A percentile compares a stretch with the other conserved stretches of the same genome.
phyloP scores from a whole-genome alignment of 2,888 invertebrate species.

The Polyommatus icarus region DNA sequence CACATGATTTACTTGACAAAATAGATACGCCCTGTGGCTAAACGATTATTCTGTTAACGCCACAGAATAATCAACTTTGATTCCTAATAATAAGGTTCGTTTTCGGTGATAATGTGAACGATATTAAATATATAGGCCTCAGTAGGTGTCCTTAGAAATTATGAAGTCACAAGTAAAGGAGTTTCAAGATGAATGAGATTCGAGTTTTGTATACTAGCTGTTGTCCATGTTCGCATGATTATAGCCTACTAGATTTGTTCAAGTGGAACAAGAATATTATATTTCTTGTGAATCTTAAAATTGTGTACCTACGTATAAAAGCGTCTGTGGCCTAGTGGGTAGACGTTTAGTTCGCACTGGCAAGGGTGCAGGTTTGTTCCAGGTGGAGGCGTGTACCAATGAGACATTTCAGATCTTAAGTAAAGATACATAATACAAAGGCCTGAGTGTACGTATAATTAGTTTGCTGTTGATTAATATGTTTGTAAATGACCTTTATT shows the following conservation, averaged over 20 bases:
- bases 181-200: slow-evolving; percentile 25
- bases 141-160: slow-evolving; percentile 68
- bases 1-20: slow-evolving; percentile 72
- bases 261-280: not conserved
- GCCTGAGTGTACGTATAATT: too few relatives aligned
- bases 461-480: too few relatives aligned
- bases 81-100: slow-evolving; percentile 43
- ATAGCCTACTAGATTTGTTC: not conserved
- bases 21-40: slow-evolving; percentile 79
- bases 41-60: slow-evolving; percentile 44
- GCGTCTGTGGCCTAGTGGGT: too few relatives aligned
- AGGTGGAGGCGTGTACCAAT: too few relatives aligned
- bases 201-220: slow-evolving; percentile 20
- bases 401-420: too few relatives aligned
- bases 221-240: not conserved
- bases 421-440: too few relatives aligned
- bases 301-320: too few relatives aligned
- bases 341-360: too few relatives aligned
- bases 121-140: slow-evolving; percentile 65
- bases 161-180: slow-evolving; percentile 44
- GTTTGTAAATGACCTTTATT: too few relatives aligned
- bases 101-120: slow-evolving; percentile 44
- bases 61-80: slow-evolving; percentile 42
- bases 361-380: too few relatives aligned
- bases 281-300: not conserved